Conservation (phyloP, 2,113 vertebrate species). For the Gymnorhina tibicen region DNA sequence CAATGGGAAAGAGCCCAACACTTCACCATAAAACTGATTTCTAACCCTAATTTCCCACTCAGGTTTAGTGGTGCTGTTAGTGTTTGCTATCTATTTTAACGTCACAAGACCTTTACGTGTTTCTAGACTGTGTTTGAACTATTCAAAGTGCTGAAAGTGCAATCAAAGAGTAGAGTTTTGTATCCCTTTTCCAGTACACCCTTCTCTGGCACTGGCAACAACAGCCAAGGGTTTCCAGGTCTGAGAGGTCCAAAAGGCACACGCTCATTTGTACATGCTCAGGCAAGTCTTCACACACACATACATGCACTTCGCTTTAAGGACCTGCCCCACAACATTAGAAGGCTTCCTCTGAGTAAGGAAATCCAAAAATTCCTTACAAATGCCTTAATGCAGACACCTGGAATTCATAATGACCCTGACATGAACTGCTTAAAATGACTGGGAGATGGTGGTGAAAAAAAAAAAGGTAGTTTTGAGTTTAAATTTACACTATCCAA, state of each 20-base stretch:
- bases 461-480: not conserved
- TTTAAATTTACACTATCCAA: not conserved
- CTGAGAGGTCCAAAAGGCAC: conserved; percentile 11
- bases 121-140: conserved; percentile 9
- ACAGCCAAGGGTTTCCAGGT: not conserved
- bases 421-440: not conserved
- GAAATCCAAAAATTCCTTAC: not conserved
- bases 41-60: not conserved
- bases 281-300: not conserved
- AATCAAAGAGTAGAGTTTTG: not conserved
- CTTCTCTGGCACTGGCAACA: not conserved
- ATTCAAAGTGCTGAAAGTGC: conserved; percentile 70
- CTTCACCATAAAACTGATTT: not conserved
- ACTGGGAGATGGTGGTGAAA: not conserved
- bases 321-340: not conserved
- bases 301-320: not conserved
- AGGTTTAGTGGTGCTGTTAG: not conserved
- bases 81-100: not conserved
- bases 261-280: not conserved
- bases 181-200: not conserved
- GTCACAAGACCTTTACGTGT: not conserved
- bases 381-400: not conserved
- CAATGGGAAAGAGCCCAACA: conserved; percentile 35
- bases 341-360: not conserved
- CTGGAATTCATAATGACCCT: not conserved